phyloP scores from a whole-genome alignment of 2,888 invertebrate genomes.

The Polymixis flavicincta region DNA sequence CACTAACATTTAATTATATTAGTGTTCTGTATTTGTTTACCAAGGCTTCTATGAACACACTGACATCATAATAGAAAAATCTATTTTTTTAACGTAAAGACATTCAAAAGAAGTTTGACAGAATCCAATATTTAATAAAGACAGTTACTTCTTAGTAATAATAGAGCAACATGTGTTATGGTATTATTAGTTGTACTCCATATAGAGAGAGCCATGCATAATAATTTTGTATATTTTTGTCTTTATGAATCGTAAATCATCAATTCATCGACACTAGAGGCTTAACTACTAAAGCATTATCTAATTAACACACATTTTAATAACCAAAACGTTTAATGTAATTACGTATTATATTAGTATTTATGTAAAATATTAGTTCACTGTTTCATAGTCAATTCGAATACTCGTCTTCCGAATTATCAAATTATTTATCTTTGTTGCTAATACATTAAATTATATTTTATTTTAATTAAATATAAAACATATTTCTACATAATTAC shows the following conservation, averaged over 20 bases:
- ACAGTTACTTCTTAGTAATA: conserved; percentile 4
- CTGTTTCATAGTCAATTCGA: conserved; percentile 59
- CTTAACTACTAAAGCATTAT: conserved; percentile 26
- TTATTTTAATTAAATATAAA: conserved; percentile 26
- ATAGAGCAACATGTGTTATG: background rate
- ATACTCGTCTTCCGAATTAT: conserved; percentile 74
- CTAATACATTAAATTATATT: conserved; percentile 24
- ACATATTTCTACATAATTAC: conserved; percentile 34
- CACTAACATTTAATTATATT: conserved; percentile 33
- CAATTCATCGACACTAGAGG: conserved; percentile 27
- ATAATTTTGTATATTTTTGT: conserved; percentile 2
- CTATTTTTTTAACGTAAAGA: conserved; percentile 24
- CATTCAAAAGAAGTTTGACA: conserved; percentile 3
- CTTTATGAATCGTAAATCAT: conserved; percentile 26
- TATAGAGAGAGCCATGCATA: conserved; percentile 6
- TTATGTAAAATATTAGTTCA: conserved; percentile 13
- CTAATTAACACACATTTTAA: conserved; percentile 5
- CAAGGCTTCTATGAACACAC: conserved; percentile 25
- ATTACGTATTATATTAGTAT: conserved; percentile 12
- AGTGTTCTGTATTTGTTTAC: conserved; percentile 16
- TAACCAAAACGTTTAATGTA: conserved; percentile 4
- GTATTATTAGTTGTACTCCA: background rate
- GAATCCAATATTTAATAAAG: background rate
- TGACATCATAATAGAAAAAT: conserved; percentile 11
- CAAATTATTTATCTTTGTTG: conserved; percentile 47